Evolutionary conservation across 2,888 invertebrate species (phyloP).

Genomic region (Zhuqinia jingwanae): DNA sequence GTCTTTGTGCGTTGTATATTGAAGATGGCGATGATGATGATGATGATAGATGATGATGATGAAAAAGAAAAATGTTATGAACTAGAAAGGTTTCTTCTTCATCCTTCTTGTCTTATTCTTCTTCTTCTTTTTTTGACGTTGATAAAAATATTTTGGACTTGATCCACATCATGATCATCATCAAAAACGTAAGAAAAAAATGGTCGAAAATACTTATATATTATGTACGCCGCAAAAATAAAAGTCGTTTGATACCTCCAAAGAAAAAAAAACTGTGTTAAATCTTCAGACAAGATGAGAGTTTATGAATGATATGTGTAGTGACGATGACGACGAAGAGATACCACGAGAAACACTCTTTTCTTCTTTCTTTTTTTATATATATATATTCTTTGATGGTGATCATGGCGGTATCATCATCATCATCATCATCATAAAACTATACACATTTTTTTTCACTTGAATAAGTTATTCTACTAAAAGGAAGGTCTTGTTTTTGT

Average conservation of each 20-base stretch:
- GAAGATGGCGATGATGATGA: no score
- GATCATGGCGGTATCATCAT: conserved; percentile 19
- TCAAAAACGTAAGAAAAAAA: conserved; percentile 38
- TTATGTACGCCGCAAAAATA: conserved; percentile 13
- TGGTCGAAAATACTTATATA: conserved; percentile 33
- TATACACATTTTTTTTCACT: conserved; percentile 33
- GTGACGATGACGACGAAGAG: conserved; percentile 25
- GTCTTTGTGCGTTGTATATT: conserved; percentile 10
- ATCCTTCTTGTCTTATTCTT: not conserved
- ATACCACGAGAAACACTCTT: conserved; percentile 38
- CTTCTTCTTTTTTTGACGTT: conserved; percentile 58
- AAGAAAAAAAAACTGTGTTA: conserved; percentile 18
- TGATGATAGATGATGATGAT: conserved; percentile 1
- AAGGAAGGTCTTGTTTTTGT: conserved; percentile 36
- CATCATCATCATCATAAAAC: conserved; percentile 42
- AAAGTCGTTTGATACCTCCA: conserved; percentile 32
- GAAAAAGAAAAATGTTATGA: not conserved
- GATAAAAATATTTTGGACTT: conserved; percentile 72
- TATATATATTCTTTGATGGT: conserved; percentile 5
- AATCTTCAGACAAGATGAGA: not conserved
- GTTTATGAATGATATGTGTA: not conserved
- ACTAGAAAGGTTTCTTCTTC: conserved; percentile 1
- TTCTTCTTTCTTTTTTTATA: no score
- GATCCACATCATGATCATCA: conserved; percentile 65
- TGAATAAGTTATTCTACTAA: conserved; percentile 41